Evolutionary conservation across 2,888 invertebrate species (phyloP).

Genomic region (Chaetoderma sp.): DNA sequence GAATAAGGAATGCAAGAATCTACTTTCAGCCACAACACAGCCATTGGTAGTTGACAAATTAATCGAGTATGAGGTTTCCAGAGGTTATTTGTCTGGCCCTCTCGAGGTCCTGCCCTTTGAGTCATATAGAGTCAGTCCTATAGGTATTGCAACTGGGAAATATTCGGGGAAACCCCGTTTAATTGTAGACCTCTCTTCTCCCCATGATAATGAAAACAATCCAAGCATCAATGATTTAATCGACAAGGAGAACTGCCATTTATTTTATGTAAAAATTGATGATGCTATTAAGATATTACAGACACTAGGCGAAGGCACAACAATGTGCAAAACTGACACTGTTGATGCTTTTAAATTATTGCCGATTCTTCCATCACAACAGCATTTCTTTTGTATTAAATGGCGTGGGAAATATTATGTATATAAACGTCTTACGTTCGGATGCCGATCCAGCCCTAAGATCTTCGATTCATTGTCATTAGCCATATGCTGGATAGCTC

Average conservation of each 20-base stretch:
- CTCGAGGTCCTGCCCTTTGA: too few relatives aligned
- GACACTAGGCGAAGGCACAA: conserved; percentile 9
- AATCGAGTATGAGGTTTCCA: too few relatives aligned
- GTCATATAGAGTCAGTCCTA: too few relatives aligned
- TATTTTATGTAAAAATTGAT: conserved; percentile 34
- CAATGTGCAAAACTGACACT: conserved; percentile 32
- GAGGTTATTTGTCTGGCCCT: too few relatives aligned
- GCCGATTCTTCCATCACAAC: background rate
- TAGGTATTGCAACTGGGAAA: too few relatives aligned
- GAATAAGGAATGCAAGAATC: too few relatives aligned
- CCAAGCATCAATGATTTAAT: conserved; percentile 36
- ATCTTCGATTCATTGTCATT: conserved; percentile 18
- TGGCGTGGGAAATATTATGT: conserved; percentile 11
- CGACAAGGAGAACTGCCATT: conserved; percentile 28
- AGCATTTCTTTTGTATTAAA: conserved; percentile 13
- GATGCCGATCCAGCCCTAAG: conserved; percentile 14
- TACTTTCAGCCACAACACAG: too few relatives aligned
- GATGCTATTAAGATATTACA: conserved; percentile 31
- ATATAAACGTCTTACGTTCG: conserved; percentile 17
- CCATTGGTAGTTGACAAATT: too few relatives aligned
- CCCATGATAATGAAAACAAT: conserved; percentile 26
- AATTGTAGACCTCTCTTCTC: conserved; percentile 36
- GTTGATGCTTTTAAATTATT: conserved; percentile 17
- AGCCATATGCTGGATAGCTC: conserved; percentile 18
- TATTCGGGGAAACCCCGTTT: too few relatives aligned